Percentiles rank a stretch among this genome's conserved stretches.
These are phyloP conservation scores for Otolemur crassicaudatus DNA, from an alignment of 2,797 vertebrate genomes.

Conservation along the genomic window DNA sequence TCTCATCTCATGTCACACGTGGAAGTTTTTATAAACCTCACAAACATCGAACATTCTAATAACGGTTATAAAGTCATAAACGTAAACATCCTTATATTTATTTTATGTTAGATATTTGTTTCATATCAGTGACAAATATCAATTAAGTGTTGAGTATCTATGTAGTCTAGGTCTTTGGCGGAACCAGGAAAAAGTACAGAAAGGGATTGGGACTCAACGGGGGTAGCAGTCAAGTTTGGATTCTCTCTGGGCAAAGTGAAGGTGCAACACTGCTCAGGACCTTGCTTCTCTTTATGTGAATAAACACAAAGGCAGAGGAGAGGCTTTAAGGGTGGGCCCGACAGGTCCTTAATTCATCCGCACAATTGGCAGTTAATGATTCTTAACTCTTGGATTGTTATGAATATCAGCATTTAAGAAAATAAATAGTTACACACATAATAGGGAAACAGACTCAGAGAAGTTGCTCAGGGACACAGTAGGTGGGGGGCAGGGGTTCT, in stretches of 20 bases:
- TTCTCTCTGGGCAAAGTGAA: background rate
- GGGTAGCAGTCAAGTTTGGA: background rate
- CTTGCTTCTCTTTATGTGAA: background rate
- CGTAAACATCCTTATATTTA: background rate
- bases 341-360: background rate
- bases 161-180: background rate
- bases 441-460: background rate
- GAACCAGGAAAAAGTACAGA: background rate
- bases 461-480: too few relatives aligned
- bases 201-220: fast-evolving
- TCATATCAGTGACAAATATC: background rate
- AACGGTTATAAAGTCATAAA: background rate
- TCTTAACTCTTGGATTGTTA: background rate
- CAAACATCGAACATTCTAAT: background rate
- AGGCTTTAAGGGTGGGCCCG: background rate
- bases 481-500: too few relatives aligned
- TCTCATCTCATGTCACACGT: background rate
- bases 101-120: background rate
- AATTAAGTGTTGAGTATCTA: background rate
- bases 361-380: background rate
- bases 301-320: too few relatives aligned
- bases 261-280: background rate
- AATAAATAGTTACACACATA: fast-evolving
- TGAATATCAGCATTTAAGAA: background rate
- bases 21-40: background rate